phyloP scores from a whole-genome alignment of 1,140 invertebrate genomes.

The Stegodyphus mimosarum region DNA sequence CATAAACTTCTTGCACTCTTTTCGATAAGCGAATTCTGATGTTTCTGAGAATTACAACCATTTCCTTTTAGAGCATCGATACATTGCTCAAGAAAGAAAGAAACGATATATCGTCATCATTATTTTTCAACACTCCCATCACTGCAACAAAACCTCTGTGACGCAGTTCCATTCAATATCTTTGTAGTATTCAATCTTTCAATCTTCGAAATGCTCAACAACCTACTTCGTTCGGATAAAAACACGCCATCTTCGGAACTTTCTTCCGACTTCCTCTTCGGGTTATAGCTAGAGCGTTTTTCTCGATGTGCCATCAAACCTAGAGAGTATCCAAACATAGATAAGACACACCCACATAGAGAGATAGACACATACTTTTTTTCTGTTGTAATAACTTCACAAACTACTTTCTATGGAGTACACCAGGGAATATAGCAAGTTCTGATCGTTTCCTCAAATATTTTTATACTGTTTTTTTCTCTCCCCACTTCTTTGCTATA shows the following conservation, averaged over 20 bases:
- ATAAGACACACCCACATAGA: conserved; percentile 5
- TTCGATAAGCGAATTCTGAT: no score
- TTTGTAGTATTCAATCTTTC: conserved; percentile 19
- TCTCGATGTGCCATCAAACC: conserved; percentile 23
- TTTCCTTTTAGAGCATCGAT: background rate
- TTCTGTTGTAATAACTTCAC: conserved; percentile 26
- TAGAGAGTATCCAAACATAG: conserved; percentile 20
- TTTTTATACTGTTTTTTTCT: conserved; percentile 1
- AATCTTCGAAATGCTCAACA: conserved; percentile 14
- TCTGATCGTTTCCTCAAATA: conserved; percentile 44
- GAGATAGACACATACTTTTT: conserved; percentile 1
- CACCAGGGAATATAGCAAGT: conserved; percentile 27
- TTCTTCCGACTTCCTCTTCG: conserved; percentile 11
- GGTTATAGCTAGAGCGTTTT: conserved; percentile 11
- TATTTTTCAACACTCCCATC: background rate
- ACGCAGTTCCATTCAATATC: background rate
- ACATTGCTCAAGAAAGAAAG: background rate
- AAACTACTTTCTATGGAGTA: conserved; percentile 31
- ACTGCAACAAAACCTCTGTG: background rate
- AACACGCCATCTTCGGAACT: conserved; percentile 11
- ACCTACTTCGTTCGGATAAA: background rate
- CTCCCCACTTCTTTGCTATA: no score
- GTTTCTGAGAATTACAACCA: background rate
- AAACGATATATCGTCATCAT: background rate
- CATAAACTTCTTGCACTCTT: no score